Evolutionary conservation across 2,888 invertebrate species (phyloP), one percentile per base, ranked within the genome.

Genomic region (Callimorpha dominula): DNA sequence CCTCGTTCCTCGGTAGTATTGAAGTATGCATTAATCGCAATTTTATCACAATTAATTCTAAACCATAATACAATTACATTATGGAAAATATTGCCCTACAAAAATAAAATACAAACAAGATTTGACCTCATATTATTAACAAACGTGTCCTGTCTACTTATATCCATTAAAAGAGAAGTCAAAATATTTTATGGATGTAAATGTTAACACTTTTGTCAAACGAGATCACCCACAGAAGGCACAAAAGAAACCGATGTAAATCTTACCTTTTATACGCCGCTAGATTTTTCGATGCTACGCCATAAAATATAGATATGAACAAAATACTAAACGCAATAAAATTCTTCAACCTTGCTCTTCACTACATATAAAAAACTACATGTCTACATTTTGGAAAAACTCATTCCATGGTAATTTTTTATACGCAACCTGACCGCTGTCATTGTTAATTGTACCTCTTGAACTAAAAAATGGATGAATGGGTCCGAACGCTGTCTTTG

Each of bases 201-300:
- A 93, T 92, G 94, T 95, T 95, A 93, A 94, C 95, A 95, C 94
- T 93, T 92, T 94, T 94, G 94, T 95, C 90, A 92, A 92, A 90
- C 85, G 87, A 87, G 92, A 93, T 94, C 93, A 90, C 92, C 91
- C 92, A 91, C 92, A 89, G 85, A 81, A 90, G 83, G 84, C 81
- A 94, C 92, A 95, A 95, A 94, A 86, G 89, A 63, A 66, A 86
- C 91, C 93, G 93, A 94, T 92, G 91, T 94, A 93, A 93, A 93
- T 93, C 91, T 90, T 88, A 78, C 78, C 89, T 89, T 93, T 92
- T 90, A 91, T 88, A 88, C 78, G 86, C 91, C 92, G 91, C 92
- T 89, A 87, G 85, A 86, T 84, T 81, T 88, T 86, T 85, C 86
- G 83, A 91, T 89, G 85, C 86, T 86, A 88, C 81, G 79, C 85